Evolutionary conservation across 2,888 invertebrate species (phyloP), one percentile per base, ranked within the genome.

Genomic region (Torymus texanus): DNA sequence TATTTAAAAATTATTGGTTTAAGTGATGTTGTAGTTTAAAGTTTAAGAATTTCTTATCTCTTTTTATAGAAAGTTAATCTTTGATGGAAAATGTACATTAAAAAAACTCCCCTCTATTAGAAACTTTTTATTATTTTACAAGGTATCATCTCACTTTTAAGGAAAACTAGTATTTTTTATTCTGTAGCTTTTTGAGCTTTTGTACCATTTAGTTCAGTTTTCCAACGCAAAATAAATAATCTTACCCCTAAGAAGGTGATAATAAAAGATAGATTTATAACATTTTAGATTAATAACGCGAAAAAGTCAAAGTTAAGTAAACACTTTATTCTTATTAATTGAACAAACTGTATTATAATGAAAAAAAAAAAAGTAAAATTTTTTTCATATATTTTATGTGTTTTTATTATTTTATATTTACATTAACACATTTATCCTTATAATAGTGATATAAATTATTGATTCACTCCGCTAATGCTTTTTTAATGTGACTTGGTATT

Each of bases 401-500:
- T 18, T 65, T 66, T 21, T 21, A 21, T 21, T 70, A 58, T 59
- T 77, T 51, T 65, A 56, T 68, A 80, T 72, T 70, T 29, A 74
- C 55, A 65, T 50, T n/a, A 24, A 77, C 29, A 72, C 13, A 41
- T 16, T 70, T n/a, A 12, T 70, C 10, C 16, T 14, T 16, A 1
- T 51, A n/a, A 53, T 55, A n/a, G 1, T 62, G 21, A 41, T 55
- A 62, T 16, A 59, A 12, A 50, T 50, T 74, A 78, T 41, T 24
- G 10, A 58, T 62, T 80, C 18, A 41, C 13, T 63, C 59, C 72
- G 18, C 93, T 83, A 73, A 90, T 90, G 82, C 94, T 92, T 87
- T 93, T 94, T 2, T 29, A 29, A 95, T 88, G 90, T 95, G 94
- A 80, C 92, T 89, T 4, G 94, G 90, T 81, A 94, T 88, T 88